Conservation (phyloP, 2,113 vertebrate species). For the Henicopernis longicauda region DNA sequence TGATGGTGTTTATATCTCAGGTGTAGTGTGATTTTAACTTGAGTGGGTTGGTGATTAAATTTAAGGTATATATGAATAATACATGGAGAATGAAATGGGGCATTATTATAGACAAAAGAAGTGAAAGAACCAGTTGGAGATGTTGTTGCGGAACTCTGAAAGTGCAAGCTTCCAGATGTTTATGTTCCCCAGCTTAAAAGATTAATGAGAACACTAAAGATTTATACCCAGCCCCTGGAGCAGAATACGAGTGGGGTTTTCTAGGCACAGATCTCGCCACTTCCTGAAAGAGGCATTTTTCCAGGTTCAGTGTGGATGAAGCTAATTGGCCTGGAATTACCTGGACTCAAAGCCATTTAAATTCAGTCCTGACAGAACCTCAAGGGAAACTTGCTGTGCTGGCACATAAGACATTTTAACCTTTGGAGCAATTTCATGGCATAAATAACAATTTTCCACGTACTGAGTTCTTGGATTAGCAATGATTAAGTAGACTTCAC, state of each 20-base stretch:
- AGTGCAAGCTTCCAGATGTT: slow-evolving; percentile 61
- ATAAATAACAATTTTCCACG: neutral
- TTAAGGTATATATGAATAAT: slow-evolving; percentile 73
- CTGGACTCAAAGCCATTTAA: slow-evolving; percentile 29
- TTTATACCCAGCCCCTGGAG: slow-evolving; percentile 41
- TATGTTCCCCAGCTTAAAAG: slow-evolving; percentile 49
- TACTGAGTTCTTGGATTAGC: neutral
- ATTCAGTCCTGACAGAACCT: neutral
- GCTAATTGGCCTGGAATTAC: slow-evolving; percentile 46
- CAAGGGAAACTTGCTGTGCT: slow-evolving; percentile 13
- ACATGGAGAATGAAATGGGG: slow-evolving; percentile 54
- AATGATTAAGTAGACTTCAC: neutral
- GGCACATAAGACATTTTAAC: neutral
- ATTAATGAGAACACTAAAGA: slow-evolving; percentile 58
- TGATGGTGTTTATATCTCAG: slow-evolving; percentile 71
- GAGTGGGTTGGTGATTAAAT: slow-evolving; percentile 70
- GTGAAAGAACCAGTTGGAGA: slow-evolving; percentile 56
- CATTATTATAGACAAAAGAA: slow-evolving; percentile 53
- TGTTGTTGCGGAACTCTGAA: slow-evolving; percentile 43
- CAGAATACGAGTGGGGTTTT: slow-evolving; percentile 33
- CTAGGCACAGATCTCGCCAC: neutral
- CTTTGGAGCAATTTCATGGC: neutral
- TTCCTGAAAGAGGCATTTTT: slow-evolving; percentile 29
- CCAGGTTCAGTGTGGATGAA: slow-evolving; percentile 6
- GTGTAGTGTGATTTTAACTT: slow-evolving; percentile 69